phyloP scores from a whole-genome alignment of 2,797 vertebrate species.

The Syngnathus acus region DNA sequence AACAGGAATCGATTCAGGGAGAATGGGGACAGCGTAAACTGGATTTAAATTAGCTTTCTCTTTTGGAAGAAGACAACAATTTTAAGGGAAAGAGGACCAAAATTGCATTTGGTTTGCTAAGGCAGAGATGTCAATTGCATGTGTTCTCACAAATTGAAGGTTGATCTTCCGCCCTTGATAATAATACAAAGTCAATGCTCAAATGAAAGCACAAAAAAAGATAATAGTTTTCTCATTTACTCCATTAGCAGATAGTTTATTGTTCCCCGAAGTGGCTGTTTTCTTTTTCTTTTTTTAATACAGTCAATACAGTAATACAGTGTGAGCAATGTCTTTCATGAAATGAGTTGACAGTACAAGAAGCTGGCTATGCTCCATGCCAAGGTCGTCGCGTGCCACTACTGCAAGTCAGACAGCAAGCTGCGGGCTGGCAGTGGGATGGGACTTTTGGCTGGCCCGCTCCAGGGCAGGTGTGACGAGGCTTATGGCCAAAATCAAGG shows the following conservation, averaged over 20 bases:
- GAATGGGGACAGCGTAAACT: not conserved
- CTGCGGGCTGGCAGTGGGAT: slow-evolving; percentile 14
- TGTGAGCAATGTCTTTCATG: slow-evolving; percentile 15
- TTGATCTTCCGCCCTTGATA: not conserved
- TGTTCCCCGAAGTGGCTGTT: slow-evolving; percentile 4
- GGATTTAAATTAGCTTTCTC: slow-evolving; percentile 14
- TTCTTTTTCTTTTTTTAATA: not conserved
- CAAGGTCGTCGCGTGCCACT: slow-evolving; percentile 51
- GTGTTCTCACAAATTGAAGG: not conserved
- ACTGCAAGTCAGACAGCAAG: slow-evolving; percentile 55
- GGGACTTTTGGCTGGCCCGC: slow-evolving; percentile 28
- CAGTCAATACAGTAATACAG: not conserved
- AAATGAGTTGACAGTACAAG: slow-evolving; percentile 24
- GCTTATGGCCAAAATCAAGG: slow-evolving; percentile 49
- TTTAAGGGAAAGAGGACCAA: slow-evolving; percentile 20
- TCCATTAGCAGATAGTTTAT: slow-evolving; percentile 20
- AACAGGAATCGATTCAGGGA: slow-evolving; percentile 14
- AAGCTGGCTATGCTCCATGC: slow-evolving; percentile 46
- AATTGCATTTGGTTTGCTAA: not conserved
- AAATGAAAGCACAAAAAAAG: slow-evolving; percentile 9
- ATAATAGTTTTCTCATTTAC: slow-evolving; percentile 6
- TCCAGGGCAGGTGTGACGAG: slow-evolving; percentile 55
- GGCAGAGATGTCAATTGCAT: not conserved
- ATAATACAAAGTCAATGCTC: slow-evolving; percentile 4
- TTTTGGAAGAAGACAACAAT: slow-evolving; percentile 21